Percentiles rank a stretch among this genome's conserved stretches.
Evolutionary conservation across 2,113 vertebrate genomes (phyloP).

Genomic region (Etia nguti): DNA sequence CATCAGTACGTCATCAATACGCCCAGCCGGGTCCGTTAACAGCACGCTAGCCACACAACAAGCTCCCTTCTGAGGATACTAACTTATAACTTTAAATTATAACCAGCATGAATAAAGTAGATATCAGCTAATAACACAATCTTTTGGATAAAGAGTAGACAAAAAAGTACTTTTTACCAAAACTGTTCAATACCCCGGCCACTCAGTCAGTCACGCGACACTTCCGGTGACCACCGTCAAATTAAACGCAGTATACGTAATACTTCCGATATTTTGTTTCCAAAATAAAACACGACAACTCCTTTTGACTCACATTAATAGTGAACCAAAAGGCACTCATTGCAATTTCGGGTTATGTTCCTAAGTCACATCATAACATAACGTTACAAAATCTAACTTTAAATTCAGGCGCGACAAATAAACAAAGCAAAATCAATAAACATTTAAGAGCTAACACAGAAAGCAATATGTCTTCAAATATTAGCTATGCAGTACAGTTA

Average conservation of each 20-base stretch:
- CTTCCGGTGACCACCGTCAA: constrained; percentile 15
- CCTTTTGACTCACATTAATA: not conserved
- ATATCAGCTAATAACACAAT: not conserved
- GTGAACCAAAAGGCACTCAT: not conserved
- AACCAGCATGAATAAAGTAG: fast-evolving
- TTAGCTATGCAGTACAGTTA: not conserved
- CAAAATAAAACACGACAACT: constrained; percentile 18
- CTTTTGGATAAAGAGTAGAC: not conserved
- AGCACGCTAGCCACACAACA: not conserved
- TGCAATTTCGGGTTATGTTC: not conserved
- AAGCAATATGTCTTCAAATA: not conserved
- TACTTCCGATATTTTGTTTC: not conserved
- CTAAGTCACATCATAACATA: not conserved
- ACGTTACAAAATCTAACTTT: not conserved
- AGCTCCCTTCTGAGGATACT: not conserved
- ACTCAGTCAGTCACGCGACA: constrained; percentile 28
- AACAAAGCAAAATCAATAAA: not conserved
- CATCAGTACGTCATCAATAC: not conserved
- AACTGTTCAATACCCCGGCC: not conserved
- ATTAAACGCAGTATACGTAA: not conserved
- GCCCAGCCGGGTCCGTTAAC: not conserved
- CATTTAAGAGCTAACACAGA: not conserved
- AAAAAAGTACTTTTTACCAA: constrained; percentile 3
- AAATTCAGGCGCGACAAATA: not conserved
- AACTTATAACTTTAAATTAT: not conserved